Conservation (phyloP, 2,888 invertebrate genomes). For the Morpho deidamia region DNA sequence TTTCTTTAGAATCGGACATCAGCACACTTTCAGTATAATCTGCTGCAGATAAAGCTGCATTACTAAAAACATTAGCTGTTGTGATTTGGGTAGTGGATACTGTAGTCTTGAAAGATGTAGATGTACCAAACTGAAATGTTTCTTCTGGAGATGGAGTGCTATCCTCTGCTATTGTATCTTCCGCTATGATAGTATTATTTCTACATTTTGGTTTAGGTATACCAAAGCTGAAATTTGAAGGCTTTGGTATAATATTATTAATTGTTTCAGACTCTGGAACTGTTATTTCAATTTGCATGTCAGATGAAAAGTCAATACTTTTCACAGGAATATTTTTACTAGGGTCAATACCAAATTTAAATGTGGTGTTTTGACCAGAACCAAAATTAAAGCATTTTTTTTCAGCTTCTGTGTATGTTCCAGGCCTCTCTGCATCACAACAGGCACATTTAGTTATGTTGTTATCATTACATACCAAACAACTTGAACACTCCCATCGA, state of each 20-base stretch:
- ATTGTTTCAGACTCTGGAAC: conserved; percentile 49
- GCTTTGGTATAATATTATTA: conserved; percentile 48
- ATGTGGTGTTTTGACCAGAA: conserved; percentile 26
- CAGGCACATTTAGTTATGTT: conserved; percentile 47
- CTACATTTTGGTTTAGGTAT: conserved; percentile 34
- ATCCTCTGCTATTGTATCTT: conserved; percentile 25
- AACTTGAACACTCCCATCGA: conserved; percentile 57
- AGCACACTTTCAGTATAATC: conserved; percentile 21
- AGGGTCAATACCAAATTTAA: conserved; percentile 56
- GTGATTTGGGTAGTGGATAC: conserved; percentile 15
- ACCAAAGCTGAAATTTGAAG: conserved; percentile 41
- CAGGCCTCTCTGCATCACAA: conserved; percentile 45
- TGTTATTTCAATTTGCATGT: conserved; percentile 4
- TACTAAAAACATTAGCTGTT: conserved; percentile 18
- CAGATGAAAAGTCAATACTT: conserved; percentile 1
- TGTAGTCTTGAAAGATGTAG: conserved; percentile 25
- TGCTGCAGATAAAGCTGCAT: conserved; percentile 1
- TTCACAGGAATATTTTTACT: conserved; percentile 28
- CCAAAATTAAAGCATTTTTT: conserved; percentile 55
- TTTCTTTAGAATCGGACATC: conserved; percentile 22
- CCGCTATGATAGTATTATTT: conserved; percentile 22
- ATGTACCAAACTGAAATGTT: conserved; percentile 49
- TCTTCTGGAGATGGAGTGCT: conserved; percentile 37
- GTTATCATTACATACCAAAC: conserved; percentile 51
- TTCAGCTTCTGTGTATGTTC: conserved; percentile 27